Percentiles rank a stretch among this genome's conserved stretches.
phyloP scores from a whole-genome alignment of 1,140 invertebrate species.

The Lucilia sericata region DNA sequence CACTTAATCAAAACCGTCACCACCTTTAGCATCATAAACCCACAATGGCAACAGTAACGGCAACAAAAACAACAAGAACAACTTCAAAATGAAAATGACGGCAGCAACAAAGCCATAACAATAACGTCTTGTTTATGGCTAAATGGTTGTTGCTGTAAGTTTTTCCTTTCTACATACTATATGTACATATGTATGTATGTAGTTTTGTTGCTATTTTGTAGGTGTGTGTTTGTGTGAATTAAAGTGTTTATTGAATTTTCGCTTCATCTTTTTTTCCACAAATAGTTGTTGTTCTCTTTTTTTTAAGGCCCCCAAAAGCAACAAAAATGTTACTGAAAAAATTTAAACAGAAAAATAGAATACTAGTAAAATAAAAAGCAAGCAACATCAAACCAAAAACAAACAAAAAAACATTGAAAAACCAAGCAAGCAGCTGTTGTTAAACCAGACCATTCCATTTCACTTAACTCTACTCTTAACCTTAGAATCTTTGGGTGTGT shows the following conservation, averaged over 20 bases:
- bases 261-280: background rate
- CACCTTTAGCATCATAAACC: constrained; percentile 37
- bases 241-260: constrained; percentile 12
- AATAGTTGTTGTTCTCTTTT: background rate
- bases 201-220: background rate
- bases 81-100: too few relatives aligned
- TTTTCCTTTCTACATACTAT: background rate
- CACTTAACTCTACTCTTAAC: background rate
- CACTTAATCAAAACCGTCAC: constrained; percentile 40
- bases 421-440: background rate
- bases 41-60: background rate
- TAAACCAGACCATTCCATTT: constrained; percentile 6
- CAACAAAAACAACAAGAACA: constrained; percentile 10
- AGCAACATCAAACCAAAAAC: too few relatives aligned
- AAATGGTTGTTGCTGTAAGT: background rate
- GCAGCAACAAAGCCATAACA: constrained; percentile 1
- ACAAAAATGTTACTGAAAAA: background rate
- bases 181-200: too few relatives aligned
- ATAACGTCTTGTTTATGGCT: constrained; percentile 20
- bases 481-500: background rate
- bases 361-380: background rate
- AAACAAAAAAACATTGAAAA: too few relatives aligned
- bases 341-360: background rate
- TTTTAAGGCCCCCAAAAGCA: background rate
- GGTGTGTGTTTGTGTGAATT: background rate